Evolutionary conservation across 30 jellyfish, hydroid and myxozoan genomes (phyloP).

Genomic region (Hydractinia echinata): DNA sequence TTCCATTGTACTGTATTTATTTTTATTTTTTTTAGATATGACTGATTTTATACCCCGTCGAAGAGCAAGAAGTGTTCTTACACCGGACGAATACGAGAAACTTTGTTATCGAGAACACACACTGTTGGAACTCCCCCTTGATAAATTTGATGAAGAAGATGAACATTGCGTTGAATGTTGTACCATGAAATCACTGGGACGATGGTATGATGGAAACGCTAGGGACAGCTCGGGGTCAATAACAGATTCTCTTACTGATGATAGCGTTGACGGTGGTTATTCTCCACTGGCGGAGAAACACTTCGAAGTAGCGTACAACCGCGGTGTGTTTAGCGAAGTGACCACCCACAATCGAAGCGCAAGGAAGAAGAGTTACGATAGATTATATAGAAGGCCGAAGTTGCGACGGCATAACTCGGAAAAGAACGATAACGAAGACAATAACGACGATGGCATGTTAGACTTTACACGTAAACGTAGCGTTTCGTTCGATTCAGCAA

Average conservation of each 20-base stretch:
- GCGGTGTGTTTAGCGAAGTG: slow-evolving; percentile 4
- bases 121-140: background rate
- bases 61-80: background rate
- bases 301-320: slow-evolving; percentile 5
- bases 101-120: background rate
- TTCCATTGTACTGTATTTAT: too few relatives aligned
- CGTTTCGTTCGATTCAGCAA: too few relatives aligned
- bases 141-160: background rate
- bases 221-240: background rate
- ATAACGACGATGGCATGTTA: too few relatives aligned
- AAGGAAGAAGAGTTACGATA: background rate
- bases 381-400: slow-evolving; percentile 9
- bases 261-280: background rate
- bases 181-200: background rate
- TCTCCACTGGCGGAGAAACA: slow-evolving; percentile 13
- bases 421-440: background rate
- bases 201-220: background rate
- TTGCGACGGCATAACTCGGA: background rate
- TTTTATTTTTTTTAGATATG: too few relatives aligned
- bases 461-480: too few relatives aligned
- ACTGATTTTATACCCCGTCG: background rate
- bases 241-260: slow-evolving; percentile 6
- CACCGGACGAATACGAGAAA: background rate
- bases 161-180: background rate
- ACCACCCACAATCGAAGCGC: background rate